These are phyloP conservation scores for Mizuhopecten yessoensis DNA, from an alignment of 1,140 invertebrate species.

Conservation along the genomic window DNA sequence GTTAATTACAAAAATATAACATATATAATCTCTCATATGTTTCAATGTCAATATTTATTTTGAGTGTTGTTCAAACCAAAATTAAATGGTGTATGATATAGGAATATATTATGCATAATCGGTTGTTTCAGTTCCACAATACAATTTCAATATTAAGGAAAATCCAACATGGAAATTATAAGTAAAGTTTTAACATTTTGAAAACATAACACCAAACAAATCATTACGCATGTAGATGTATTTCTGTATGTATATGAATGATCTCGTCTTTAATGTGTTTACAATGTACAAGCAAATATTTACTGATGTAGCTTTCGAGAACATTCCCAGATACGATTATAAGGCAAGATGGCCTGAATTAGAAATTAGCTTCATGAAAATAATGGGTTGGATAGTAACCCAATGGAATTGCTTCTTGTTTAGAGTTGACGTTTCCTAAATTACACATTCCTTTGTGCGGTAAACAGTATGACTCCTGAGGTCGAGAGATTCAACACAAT, in stretches of 20 bases:
- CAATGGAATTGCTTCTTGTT: not conserved
- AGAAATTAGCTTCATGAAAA: not conserved
- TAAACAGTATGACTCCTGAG: slow-evolving; percentile 20
- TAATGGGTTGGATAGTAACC: slow-evolving; percentile 1
- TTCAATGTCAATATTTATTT: not conserved
- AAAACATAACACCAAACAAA: no score
- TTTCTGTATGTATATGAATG: no score
- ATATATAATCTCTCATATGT: not conserved
- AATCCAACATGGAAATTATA: no score
- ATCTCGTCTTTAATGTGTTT: no score
- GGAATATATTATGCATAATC: no score
- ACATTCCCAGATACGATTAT: slow-evolving; percentile 16
- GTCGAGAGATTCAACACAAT: slow-evolving; percentile 32
- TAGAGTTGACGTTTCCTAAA: slow-evolving; percentile 21
- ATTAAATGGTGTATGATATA: no score
- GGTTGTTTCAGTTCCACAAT: no score
- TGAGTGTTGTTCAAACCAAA: not conserved
- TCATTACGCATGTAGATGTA: no score
- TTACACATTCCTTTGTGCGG: slow-evolving; percentile 20
- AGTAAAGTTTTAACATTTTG: no score
- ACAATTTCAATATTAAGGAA: no score
- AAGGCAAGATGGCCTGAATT: not conserved
- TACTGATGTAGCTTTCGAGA: not conserved
- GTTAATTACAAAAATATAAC: not conserved
- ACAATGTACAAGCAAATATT: no score